Evolutionary conservation across 1,140 invertebrate genomes (phyloP), one percentile per base, ranked within the genome.

Genomic region (Drosophila simulans): DNA sequence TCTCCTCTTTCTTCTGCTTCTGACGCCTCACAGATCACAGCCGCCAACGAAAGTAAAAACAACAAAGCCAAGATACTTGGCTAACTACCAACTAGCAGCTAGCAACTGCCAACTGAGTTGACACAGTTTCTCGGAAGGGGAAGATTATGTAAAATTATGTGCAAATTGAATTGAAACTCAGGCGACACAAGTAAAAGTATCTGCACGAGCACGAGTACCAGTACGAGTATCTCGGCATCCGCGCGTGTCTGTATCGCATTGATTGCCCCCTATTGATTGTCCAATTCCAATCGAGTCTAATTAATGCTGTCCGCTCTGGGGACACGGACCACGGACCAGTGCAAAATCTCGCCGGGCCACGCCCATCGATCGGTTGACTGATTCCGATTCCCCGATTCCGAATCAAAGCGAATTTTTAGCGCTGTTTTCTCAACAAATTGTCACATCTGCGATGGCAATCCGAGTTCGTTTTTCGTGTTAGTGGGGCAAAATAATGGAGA

Each of bases 181-280:
- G 55, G 64, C 43, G 51, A 63, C 42, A 52, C 54, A 65, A 60
- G 71, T 84, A 84, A 83, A 80, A 83, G 80, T 79, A 43, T 27
- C 25, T 27, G 42, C 37, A 39, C 31, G 31, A 31, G 31, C 31
- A 10, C 31, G 31, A 31, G 31, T 31, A 31, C 31, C 8, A 43
- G 42, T 43, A 27, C 25, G 25, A 42, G 46, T 15, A 51, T 31
- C 42, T 46, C 49, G 54, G 64, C 56, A 46, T 57, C 25, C 58
- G 17, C 55, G 43, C 72, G 34, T 57, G 46, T 76, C 25, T 37
- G 40, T 57, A 52, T 64, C 52, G 53, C 74, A 68, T 39, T 86
- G 82, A 86, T 86, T 86, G 78, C 69, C 85, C 68, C 69, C 79
- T 88, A 86, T 88, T 86, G 82, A 86, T 86, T 86, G 82, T 83